These are phyloP conservation scores for Rhopalosiphum maidis DNA, from an alignment of 1,140 invertebrate species.

Conservation along the genomic window DNA sequence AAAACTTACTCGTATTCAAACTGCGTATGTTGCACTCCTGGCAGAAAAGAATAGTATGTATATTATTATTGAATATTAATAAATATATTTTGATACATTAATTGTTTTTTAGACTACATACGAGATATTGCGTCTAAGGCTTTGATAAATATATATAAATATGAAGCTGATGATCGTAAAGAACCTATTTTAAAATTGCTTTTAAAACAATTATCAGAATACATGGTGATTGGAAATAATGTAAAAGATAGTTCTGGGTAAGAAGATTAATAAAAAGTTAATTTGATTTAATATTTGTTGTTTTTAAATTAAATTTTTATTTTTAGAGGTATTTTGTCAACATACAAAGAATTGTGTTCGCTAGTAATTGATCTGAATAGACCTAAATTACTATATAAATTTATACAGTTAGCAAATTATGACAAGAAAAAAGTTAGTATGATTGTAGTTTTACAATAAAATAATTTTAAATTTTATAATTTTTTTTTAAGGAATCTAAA, in stretches of 20 bases:
- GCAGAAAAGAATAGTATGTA: slow-evolving; percentile 49
- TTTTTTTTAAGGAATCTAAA: slow-evolving; percentile 40
- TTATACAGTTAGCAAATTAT: slow-evolving; percentile 93
- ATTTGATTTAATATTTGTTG: neutral
- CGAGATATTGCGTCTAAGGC: slow-evolving; percentile 93
- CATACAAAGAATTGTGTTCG: slow-evolving; percentile 92
- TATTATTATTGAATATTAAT: neutral
- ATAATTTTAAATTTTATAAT: neutral
- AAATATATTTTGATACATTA: slow-evolving; percentile 40
- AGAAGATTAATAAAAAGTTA: slow-evolving; percentile 71
- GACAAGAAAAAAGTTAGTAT: slow-evolving; percentile 68
- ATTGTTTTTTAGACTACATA: slow-evolving; percentile 73
- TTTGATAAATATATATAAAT: slow-evolving; percentile 84
- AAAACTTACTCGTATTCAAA: slow-evolving; percentile 50
- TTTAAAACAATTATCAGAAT: slow-evolving; percentile 78
- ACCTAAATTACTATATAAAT: slow-evolving; percentile 93
- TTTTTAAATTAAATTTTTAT: neutral
- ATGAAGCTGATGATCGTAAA: slow-evolving; percentile 75
- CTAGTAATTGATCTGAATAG: slow-evolving; percentile 92
- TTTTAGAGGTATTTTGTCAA: slow-evolving; percentile 66
- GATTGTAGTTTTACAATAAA: neutral
- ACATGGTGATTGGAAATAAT: slow-evolving; percentile 44
- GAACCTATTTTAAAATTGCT: slow-evolving; percentile 77
- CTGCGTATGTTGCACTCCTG: slow-evolving; percentile 34
- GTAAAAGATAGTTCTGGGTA: slow-evolving; percentile 65